Evolutionary conservation across 2,888 invertebrate species (phyloP).

Genomic region (Mesopsocus fuscifrons): DNA sequence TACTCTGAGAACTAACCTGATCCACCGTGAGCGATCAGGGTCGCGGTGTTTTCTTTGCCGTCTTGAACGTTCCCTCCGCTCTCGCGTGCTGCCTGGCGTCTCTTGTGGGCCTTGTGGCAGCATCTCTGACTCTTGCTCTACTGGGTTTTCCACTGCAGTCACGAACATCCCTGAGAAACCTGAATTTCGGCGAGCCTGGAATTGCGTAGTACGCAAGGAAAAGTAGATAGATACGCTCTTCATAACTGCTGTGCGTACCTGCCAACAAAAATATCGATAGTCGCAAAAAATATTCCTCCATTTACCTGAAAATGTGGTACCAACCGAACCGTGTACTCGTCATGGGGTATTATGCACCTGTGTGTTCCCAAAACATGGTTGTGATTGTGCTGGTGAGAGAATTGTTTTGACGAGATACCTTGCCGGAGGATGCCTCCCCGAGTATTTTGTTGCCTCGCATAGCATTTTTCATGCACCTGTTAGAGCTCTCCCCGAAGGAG

Average conservation of each 20-base stretch:
- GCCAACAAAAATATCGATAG: slow-evolving; percentile 7
- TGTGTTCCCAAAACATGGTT: no score
- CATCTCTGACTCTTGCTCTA: not conserved
- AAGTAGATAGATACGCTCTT: slow-evolving; percentile 20
- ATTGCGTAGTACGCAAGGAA: slow-evolving; percentile 17
- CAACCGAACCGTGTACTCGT: no score
- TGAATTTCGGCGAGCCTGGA: slow-evolving; percentile 18
- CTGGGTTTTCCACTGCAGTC: slow-evolving; percentile 12
- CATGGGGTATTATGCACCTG: no score
- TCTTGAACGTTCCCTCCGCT: not conserved
- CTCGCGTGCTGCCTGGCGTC: no score
- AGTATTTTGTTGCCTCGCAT: no score
- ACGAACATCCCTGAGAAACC: slow-evolving; percentile 19
- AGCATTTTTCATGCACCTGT: no score
- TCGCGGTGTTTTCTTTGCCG: not conserved
- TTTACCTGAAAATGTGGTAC: no score
- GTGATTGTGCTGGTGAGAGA: no score
- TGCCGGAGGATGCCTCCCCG: no score
- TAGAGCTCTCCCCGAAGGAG: not conserved
- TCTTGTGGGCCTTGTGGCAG: not conserved
- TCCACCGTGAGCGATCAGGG: not conserved
- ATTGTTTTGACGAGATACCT: no score
- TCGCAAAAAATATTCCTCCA: no score
- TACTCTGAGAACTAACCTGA: no score
- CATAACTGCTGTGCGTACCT: slow-evolving; percentile 19